phyloP scores from a whole-genome alignment of 1,140 invertebrate species.

The Mycetomoellerius zeteki region DNA sequence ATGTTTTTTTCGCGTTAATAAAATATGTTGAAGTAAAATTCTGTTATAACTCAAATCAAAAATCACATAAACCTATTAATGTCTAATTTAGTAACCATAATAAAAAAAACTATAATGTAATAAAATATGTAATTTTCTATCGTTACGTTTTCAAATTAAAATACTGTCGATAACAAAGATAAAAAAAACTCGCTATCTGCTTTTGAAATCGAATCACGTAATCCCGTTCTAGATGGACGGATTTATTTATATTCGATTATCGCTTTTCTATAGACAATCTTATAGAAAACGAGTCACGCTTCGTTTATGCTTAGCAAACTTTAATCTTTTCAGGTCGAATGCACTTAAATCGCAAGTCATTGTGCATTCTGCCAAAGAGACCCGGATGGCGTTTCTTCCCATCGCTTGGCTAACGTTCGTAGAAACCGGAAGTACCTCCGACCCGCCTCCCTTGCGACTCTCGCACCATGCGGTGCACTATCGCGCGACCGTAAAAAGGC shows the following conservation, averaged over 20 bases:
- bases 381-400: background rate
- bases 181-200: background rate
- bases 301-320: slow-evolving; percentile 19
- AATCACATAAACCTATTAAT: background rate
- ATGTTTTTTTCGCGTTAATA: background rate
- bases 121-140: slow-evolving; percentile 6
- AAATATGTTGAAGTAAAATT: slow-evolving; percentile 1
- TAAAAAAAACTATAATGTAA: background rate
- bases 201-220: background rate
- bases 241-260: background rate
- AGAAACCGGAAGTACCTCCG: slow-evolving; percentile 34
- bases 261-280: background rate
- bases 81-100: background rate
- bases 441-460: background rate
- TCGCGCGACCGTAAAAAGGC: slow-evolving; percentile 32
- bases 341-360: slow-evolving; percentile 31
- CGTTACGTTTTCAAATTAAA: background rate
- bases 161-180: background rate
- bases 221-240: background rate
- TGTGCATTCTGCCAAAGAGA: slow-evolving; percentile 1
- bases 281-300: slow-evolving; percentile 22
- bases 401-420: background rate
- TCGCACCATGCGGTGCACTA: background rate
- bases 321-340: slow-evolving; percentile 15
- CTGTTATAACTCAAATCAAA: background rate